Base-by-base conservation (phyloP, 2,113 vertebrate genomes). In the Ursus arctos region DNA sequence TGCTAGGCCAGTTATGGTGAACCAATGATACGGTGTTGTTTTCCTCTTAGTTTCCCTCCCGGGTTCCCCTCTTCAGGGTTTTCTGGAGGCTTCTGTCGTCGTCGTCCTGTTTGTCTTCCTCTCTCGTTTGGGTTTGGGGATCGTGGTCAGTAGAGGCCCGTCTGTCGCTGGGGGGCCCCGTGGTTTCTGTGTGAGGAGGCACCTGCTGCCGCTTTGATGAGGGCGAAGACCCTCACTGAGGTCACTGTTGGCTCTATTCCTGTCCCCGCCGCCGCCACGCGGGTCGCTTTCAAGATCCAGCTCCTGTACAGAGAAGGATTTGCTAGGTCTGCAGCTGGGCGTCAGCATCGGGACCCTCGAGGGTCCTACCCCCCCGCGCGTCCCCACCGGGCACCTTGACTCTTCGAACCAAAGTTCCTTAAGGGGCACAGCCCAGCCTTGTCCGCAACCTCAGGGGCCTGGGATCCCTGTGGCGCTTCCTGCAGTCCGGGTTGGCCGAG, bases 1-100 rank as follows among this genome's bases (percentile, higher is more conserved):
- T 6, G 97, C 99, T 98, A 99, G 99, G 98, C 99, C 99, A 99
- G 98, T 98, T 98, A 98, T 99, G 98, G 98, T 98, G 49, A 99
- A 99, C 98, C 99, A 99, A 98, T 99, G 99, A 99, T 65, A 90
- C 93, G 55, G 98, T 96, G 98, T 98, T 95, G 67, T 93, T 69
- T 97, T 94, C 97, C 97, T 79, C 97, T 96, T 90, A 15, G 47
- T 96, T 97, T 82, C 26, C 88, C 92, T 97, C 93, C 84, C 1
- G 16, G 22, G 36, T 65, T 91, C 86, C 87, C 86, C 86, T 94
- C 55, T 92, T 72, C 22, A 67, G 87, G 71, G 9, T 87, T 96
- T 96, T 87, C 43, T 72, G 98, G 47, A 6, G 26, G 74, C 12
- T 84, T 65, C 28, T 28, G 10, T 97, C 24, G 67, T 59, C 26